Conservation (phyloP, 2,888 invertebrate species). For the Ochlodes sylvanus region DNA sequence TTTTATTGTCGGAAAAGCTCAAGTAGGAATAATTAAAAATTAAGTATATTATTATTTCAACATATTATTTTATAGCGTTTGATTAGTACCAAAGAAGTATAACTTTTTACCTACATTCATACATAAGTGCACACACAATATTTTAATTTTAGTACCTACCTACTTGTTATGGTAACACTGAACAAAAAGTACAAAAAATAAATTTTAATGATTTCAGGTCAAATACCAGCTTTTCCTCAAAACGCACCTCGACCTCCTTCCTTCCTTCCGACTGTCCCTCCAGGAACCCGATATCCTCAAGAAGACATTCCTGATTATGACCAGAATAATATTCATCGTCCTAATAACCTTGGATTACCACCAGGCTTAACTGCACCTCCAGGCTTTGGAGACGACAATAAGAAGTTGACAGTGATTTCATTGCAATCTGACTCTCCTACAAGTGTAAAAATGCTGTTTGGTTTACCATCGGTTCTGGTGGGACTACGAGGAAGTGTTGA, state of each 20-base stretch:
- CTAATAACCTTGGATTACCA: constrained; percentile 56
- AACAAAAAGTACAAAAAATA: not conserved
- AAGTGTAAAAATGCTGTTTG: constrained; percentile 92
- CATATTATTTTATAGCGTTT: no score
- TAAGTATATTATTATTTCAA: no score
- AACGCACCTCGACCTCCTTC: constrained; percentile 51
- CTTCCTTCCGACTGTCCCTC: constrained; percentile 79
- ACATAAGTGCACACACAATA: no score
- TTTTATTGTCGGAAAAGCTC: no score
- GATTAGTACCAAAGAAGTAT: no score
- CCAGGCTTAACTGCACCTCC: constrained; percentile 61
- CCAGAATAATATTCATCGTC: constrained; percentile 69
- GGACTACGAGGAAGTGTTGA: constrained; percentile 95
- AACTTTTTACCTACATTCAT: no score
- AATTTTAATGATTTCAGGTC: constrained; percentile 56
- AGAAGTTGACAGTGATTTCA: constrained; percentile 82
- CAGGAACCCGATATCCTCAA: constrained; percentile 68
- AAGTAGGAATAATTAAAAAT: no score
- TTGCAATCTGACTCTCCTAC: constrained; percentile 91
- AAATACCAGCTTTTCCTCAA: constrained; percentile 51
- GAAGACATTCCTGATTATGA: constrained; percentile 69
- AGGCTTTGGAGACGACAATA: constrained; percentile 68
- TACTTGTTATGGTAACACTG: no score
- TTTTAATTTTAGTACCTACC: no score
- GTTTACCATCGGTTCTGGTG: constrained; percentile 92